Evolutionary conservation across 64 coral and sea anemone genomes (phyloP), one percentile per base, ranked within the genome.

Genomic region (Montipora sp.): DNA sequence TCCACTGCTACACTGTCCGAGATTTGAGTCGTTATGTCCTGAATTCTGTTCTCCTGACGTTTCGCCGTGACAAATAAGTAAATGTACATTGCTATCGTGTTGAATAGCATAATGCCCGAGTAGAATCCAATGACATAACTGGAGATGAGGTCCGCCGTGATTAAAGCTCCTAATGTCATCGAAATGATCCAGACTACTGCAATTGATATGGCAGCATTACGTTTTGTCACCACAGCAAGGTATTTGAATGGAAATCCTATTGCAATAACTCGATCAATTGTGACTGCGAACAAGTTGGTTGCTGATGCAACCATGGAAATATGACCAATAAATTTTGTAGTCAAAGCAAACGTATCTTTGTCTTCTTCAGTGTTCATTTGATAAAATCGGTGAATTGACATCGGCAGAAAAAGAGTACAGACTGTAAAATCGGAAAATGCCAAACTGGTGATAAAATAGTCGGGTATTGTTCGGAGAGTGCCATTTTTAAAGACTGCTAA

Each of bases 221-320:
- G 48, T 8, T 67, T 70, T 48, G 65, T 85, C 65, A 85, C 65
- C 7, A 47, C 8, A 23, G 63, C 63, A 6, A 47, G 1, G 82
- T 85, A 85, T 47, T 85, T 85, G 45, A 85, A 85, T 18, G 82
- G 82, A 67, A 85, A 85, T 70, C 82, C 19, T 46, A 85, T 69
- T n/a, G 82, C 82, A 51, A 85, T 48, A 49, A 85, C 10, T 14
- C 82, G 82, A 51, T 85, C 82, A 51, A 85, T 47, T 6, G 82
- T 85, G 2, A 85, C 82, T 49, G 82, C 82, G 46, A 85, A 85
- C 82, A 85, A 71, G 36, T 85, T 85, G 43, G 63, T 70, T 12
- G 82, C 82, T 14, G 82, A 85, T n/a, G 65, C 82, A 43, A 85
- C 82, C 61, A 85, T 71, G 61, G 82, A 85, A 7, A 18, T 7